Conservation (phyloP, 1,140 invertebrate genomes). For the Euura lappo region DNA sequence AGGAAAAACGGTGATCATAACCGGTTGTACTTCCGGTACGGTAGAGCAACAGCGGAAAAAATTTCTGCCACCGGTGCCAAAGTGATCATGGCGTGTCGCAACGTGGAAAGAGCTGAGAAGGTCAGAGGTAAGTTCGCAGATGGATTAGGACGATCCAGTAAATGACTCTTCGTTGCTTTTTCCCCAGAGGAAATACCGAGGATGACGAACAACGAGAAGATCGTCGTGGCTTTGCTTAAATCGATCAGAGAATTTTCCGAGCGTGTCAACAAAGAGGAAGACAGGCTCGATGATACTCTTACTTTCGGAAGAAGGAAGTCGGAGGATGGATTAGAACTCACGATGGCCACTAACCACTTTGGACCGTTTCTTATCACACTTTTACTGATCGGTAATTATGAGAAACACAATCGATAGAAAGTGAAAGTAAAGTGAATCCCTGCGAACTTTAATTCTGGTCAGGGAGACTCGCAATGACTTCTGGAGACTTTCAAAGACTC, state of each 20-base stretch:
- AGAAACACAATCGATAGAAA: no score
- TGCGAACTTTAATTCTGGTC: no score
- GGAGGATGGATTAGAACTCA: constrained; percentile 83
- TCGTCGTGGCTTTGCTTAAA: constrained; percentile 70
- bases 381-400: constrained; percentile 68
- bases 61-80: constrained; percentile 81
- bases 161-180: constrained; percentile 19
- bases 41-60: constrained; percentile 85
- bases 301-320: constrained; percentile 66
- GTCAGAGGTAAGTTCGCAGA: constrained; percentile 65
- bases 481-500: no score
- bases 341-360: constrained; percentile 90
- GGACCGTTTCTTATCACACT: constrained; percentile 85
- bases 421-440: no score
- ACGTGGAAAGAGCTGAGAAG: constrained; percentile 74
- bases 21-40: constrained; percentile 90
- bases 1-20: constrained; percentile 90
- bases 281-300: constrained; percentile 78
- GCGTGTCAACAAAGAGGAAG: constrained; percentile 70
- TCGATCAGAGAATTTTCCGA: constrained; percentile 76
- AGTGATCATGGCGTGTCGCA: constrained; percentile 90
- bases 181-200: constrained; percentile 64
- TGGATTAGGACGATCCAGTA: no score
- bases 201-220: constrained; percentile 65
- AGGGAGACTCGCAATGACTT: no score